Evolutionary conservation across 2,113 vertebrate genomes (phyloP).

Genomic region (Pleuronectes platessa): DNA sequence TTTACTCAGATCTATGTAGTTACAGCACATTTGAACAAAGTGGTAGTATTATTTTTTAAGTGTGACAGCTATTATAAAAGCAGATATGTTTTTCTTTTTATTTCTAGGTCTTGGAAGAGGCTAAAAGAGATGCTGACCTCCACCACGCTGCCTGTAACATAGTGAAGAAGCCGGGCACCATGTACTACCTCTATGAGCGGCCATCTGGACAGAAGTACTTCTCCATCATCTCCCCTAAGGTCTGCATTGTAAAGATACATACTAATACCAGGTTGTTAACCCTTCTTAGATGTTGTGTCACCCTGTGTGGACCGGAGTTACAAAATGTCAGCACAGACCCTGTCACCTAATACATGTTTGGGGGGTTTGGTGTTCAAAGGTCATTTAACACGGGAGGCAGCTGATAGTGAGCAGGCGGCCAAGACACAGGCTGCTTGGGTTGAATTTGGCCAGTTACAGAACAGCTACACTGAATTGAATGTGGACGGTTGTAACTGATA

Average conservation of each 20-base stretch:
- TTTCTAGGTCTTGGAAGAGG: conserved; percentile 91
- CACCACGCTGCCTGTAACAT: conserved; percentile 95
- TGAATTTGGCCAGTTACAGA: conserved; percentile 10
- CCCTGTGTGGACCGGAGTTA: background rate
- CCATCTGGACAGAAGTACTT: conserved; percentile 94
- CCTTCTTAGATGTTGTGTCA: background rate
- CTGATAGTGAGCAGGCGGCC: background rate
- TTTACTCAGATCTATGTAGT: background rate
- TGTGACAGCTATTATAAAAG: background rate
- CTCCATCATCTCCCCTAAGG: conserved; percentile 95
- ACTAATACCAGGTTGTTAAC: background rate
- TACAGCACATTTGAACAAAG: background rate
- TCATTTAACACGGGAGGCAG: background rate
- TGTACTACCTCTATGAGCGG: conserved; percentile 92
- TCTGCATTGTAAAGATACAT: conserved; percentile 48
- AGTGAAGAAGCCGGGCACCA: conserved; percentile 93
- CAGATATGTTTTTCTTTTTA: background rate
- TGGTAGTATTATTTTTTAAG: background rate
- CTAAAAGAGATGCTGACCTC: conserved; percentile 91
- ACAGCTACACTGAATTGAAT: background rate
- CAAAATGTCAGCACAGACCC: background rate
- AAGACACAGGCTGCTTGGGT: background rate
- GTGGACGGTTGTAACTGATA: background rate
- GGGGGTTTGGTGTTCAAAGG: conserved; percentile 44
- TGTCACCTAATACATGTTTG: conserved; percentile 2